A percentile compares a stretch with the other conserved stretches of the same genome.
Evolutionary conservation across 2,113 vertebrate species (phyloP).

Genomic region (Pedionomus torquatus): DNA sequence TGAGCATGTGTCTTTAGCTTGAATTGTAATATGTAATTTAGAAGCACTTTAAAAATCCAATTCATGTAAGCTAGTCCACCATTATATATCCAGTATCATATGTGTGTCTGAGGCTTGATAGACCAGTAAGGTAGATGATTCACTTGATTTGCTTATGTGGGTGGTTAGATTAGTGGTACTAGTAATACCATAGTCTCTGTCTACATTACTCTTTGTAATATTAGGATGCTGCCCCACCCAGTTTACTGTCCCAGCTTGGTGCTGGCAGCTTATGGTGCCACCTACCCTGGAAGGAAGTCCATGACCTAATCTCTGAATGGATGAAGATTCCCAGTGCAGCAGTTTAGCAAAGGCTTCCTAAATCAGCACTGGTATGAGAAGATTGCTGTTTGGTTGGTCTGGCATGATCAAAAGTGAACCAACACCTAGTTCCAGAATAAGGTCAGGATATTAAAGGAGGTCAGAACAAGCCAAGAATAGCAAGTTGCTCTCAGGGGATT

Average conservation of each 20-base stretch:
- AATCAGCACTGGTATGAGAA: not conserved
- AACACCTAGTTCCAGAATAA: constrained; percentile 49
- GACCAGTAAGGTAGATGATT: constrained; percentile 29
- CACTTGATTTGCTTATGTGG: constrained; percentile 41
- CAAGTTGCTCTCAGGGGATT: not conserved
- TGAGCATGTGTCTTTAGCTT: not conserved
- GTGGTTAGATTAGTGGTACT: constrained; percentile 7
- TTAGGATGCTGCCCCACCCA: not conserved
- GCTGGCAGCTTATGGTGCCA: not conserved
- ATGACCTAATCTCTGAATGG: not conserved
- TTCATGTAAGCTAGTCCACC: not conserved
- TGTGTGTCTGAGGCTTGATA: not conserved
- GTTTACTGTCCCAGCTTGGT: not conserved
- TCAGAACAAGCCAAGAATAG: constrained; percentile 49
- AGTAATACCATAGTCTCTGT: not conserved
- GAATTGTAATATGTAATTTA: not conserved
- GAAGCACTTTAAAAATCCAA: constrained; percentile 2
- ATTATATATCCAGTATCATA: not conserved
- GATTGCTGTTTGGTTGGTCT: constrained; percentile 22
- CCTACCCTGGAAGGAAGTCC: constrained; percentile 18
- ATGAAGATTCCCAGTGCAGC: not conserved
- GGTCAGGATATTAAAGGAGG: constrained; percentile 59
- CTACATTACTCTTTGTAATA: not conserved
- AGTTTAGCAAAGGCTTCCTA: constrained; percentile 17
- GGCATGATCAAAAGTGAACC: constrained; percentile 10